phyloP scores from a whole-genome alignment of 1,140 invertebrate genomes.

The Panulirus ornatus region DNA sequence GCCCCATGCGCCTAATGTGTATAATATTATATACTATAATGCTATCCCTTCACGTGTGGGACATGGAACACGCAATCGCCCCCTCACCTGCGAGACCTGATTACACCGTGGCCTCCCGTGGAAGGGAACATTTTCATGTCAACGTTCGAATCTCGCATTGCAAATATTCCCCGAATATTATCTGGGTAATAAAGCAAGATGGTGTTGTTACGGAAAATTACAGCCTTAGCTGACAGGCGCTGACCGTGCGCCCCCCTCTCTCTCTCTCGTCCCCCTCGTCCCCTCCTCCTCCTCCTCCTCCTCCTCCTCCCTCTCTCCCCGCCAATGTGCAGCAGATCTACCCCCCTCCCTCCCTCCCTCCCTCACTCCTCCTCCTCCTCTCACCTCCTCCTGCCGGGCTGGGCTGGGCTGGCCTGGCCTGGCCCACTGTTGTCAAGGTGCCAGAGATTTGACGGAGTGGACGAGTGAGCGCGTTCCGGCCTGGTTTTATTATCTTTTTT shows the following conservation, averaged over 20 bases:
- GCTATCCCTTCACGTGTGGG: conserved; percentile 20
- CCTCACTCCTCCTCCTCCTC: background rate
- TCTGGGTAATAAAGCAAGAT: conserved; percentile 46
- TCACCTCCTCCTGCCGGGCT: no score
- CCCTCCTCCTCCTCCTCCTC: background rate
- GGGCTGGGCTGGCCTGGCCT: no score
- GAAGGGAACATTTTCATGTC: conserved; percentile 40
- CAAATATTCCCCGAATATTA: conserved; percentile 62
- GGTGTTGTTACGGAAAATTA: conserved; percentile 60
- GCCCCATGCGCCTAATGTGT: conserved; percentile 8
- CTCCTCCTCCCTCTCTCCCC: background rate
- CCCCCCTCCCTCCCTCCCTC: conserved; percentile 8
- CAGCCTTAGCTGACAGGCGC: conserved; percentile 34
- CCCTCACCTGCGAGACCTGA: background rate
- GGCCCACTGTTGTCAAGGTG: no score
- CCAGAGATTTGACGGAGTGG: no score
- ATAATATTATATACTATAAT: conserved; percentile 35
- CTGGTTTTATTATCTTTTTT: no score
- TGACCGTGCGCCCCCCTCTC: background rate
- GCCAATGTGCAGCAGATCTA: background rate
- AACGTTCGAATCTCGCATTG: conserved; percentile 23
- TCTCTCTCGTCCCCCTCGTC: background rate
- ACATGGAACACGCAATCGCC: conserved; percentile 45
- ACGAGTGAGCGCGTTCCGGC: no score
- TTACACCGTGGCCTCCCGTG: background rate